A percentile compares a stretch with the other conserved stretches of the same genome.
Conservation (phyloP, 1,140 invertebrate species). For the Drosophila miranda region DNA sequence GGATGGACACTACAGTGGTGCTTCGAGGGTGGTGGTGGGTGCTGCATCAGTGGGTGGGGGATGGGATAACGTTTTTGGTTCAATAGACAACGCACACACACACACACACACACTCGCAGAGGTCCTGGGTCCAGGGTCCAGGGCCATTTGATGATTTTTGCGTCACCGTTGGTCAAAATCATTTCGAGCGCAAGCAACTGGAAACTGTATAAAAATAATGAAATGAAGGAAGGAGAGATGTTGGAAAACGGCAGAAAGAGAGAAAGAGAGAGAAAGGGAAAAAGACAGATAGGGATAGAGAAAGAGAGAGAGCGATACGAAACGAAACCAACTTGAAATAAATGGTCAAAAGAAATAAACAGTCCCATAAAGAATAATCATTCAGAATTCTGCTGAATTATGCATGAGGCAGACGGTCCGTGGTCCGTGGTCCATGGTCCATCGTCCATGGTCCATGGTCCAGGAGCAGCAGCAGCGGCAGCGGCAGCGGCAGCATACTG, state of each 20-base stretch:
- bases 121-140: slow-evolving; percentile 14
- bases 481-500: slow-evolving; percentile 38
- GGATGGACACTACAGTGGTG: slow-evolving; percentile 10
- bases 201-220: slow-evolving; percentile 81
- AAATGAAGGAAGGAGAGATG: slow-evolving; percentile 27
- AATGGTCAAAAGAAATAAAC: slow-evolving; percentile 83
- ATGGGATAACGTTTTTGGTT: slow-evolving; percentile 66
- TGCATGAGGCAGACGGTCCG: slow-evolving; percentile 70
- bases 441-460: slow-evolving; percentile 25
- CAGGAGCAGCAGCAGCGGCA: slow-evolving; percentile 37
- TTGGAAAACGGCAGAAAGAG: background rate
- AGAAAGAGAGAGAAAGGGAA: background rate
- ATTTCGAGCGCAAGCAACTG: slow-evolving; percentile 79
- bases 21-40: slow-evolving; percentile 3
- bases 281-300: slow-evolving; percentile 9
- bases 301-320: slow-evolving; percentile 21
- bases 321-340: slow-evolving; percentile 78
- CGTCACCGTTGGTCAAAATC: slow-evolving; percentile 79
- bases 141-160: slow-evolving; percentile 77
- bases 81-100: slow-evolving; percentile 62
- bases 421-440: slow-evolving; percentile 24
- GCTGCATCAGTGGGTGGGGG: slow-evolving; percentile 8
- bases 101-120: slow-evolving; percentile 23
- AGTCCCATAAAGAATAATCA: slow-evolving; percentile 83
- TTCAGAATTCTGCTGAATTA: slow-evolving; percentile 82